Evolutionary conservation across 1,140 invertebrate species (phyloP).

Genomic region (Temnothorax curvispinosus): DNA sequence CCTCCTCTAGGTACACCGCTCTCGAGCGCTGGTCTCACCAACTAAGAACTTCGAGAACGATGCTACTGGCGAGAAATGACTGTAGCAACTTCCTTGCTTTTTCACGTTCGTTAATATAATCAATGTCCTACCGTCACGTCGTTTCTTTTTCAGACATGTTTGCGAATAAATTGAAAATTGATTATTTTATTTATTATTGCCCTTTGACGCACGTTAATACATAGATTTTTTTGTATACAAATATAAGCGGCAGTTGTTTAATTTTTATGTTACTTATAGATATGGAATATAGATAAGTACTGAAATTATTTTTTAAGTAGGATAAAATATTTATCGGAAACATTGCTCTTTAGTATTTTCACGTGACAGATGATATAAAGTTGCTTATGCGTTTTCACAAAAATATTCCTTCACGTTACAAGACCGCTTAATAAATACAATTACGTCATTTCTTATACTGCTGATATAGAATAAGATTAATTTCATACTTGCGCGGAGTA

Average conservation of each 20-base stretch:
- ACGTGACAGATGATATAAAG: background rate
- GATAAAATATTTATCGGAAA: background rate
- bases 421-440: background rate
- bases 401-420: background rate
- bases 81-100: constrained; percentile 20
- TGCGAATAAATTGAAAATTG: background rate
- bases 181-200: background rate
- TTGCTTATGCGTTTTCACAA: background rate
- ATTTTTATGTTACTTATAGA: background rate
- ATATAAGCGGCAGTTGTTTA: background rate
- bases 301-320: background rate
- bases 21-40: constrained; percentile 19
- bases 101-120: constrained; percentile 9
- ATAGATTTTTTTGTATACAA: background rate
- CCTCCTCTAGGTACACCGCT: constrained; percentile 28
- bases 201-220: background rate
- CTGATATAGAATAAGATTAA: background rate
- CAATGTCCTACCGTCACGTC: background rate
- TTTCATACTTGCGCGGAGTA: background rate
- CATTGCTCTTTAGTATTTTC: background rate
- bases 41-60: constrained; percentile 42
- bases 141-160: background rate
- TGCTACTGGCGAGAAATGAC: constrained; percentile 11
- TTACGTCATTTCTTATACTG: background rate
- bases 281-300: background rate